These are phyloP conservation scores for Procavia capensis DNA, from an alignment of 2,113 vertebrate species.

Conservation along the genomic window DNA sequence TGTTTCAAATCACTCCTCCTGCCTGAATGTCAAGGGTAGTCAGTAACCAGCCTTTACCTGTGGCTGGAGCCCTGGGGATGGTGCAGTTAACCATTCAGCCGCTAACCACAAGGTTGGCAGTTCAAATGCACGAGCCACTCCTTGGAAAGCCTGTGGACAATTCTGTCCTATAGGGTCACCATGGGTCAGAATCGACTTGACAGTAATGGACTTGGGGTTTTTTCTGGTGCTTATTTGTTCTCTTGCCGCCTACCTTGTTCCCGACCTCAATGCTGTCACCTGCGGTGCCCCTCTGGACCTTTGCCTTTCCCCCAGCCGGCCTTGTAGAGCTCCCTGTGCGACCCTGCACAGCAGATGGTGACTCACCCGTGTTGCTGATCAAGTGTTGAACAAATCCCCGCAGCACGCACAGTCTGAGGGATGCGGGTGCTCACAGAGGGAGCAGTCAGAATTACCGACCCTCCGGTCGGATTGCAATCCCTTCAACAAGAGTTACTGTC, in stretches of 20 bases:
- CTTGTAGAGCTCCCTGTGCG: neutral
- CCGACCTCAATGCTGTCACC: too few relatives aligned
- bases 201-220: too few relatives aligned
- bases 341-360: neutral
- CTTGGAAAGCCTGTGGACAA: too few relatives aligned
- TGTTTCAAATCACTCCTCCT: neutral
- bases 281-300: fast-evolving
- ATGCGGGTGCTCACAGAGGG: fast-evolving
- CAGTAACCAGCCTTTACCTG: neutral
- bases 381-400: neutral
- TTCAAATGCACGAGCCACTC: too few relatives aligned
- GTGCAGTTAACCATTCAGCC: too few relatives aligned
- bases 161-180: too few relatives aligned
- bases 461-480: neutral
- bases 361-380: fast-evolving
- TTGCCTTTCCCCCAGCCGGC: neutral
- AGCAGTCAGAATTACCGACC: too few relatives aligned
- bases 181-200: too few relatives aligned
- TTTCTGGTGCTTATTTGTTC: neutral
- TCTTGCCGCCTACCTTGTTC: fast-evolving
- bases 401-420: neutral
- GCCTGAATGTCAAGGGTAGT: neutral
- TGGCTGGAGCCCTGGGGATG: too few relatives aligned
- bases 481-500: too few relatives aligned
- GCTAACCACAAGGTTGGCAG: too few relatives aligned